Percentiles rank a stretch among this genome's conserved stretches.
These are phyloP conservation scores for Nycticryphes semicollaris DNA, from an alignment of 2,113 vertebrate species.

Conservation along the genomic window DNA sequence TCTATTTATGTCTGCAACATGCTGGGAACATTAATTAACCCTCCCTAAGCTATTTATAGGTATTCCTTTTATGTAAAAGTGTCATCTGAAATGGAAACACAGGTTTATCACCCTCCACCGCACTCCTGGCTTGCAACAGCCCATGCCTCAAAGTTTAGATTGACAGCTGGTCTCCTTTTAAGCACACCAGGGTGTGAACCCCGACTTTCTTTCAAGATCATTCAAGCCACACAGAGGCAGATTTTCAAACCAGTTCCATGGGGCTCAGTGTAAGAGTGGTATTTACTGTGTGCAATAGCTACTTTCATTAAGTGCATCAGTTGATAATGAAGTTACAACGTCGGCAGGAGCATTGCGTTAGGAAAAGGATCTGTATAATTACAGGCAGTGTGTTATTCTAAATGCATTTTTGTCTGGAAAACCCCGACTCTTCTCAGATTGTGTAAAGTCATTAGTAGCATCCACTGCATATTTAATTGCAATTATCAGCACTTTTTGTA, in stretches of 20 bases:
- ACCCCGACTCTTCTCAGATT: neutral
- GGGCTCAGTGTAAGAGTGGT: neutral
- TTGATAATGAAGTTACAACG: neutral
- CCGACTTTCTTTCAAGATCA: neutral
- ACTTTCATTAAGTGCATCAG: neutral
- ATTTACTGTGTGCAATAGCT: neutral
- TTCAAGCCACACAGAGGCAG: neutral
- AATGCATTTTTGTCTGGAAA: neutral
- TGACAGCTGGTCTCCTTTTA: neutral
- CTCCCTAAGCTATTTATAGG: slow-evolving; percentile 20
- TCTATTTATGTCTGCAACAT: slow-evolving; percentile 12
- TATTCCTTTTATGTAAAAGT: neutral
- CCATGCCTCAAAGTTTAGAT: neutral
- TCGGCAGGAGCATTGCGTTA: fast-evolving
- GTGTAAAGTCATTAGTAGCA: neutral
- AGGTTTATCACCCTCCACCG: neutral
- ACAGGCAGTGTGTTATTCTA: neutral
- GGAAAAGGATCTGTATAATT: neutral
- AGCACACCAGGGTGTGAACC: neutral
- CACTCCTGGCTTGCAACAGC: neutral
- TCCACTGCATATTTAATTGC: neutral
- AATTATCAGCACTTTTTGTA: neutral
- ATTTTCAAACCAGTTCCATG: neutral
- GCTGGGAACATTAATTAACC: slow-evolving; percentile 33
- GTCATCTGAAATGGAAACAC: slow-evolving; percentile 1